A percentile compares a stretch with the other conserved stretches of the same genome.
phyloP scores from a whole-genome alignment of 2,797 vertebrate genomes.

The Sparus aurata region DNA sequence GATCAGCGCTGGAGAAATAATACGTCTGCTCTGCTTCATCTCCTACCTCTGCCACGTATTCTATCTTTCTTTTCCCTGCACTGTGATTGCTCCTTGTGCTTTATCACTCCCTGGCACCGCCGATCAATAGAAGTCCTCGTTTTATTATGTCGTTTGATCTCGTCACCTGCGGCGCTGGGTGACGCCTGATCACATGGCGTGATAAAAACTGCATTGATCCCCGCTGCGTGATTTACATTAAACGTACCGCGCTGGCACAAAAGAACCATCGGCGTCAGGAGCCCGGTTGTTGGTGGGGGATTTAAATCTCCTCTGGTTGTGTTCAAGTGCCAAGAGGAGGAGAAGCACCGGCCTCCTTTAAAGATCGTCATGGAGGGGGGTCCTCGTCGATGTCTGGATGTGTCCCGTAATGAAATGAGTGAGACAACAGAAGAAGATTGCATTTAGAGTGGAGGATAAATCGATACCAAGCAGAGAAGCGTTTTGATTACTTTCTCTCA shows the following conservation, averaged over 20 bases:
- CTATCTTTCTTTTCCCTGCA: conserved; percentile 37
- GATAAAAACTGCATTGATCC: conserved; percentile 77
- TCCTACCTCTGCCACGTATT: conserved; percentile 40
- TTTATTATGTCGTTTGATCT: conserved; percentile 85
- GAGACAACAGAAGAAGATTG: conserved; percentile 62
- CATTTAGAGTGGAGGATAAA: conserved; percentile 58
- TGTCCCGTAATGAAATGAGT: conserved; percentile 71
- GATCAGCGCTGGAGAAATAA: conserved; percentile 59
- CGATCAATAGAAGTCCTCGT: conserved; percentile 74
- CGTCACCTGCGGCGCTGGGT: conserved; percentile 69
- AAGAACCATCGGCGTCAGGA: conserved; percentile 1
- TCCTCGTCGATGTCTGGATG: conserved; percentile 57
- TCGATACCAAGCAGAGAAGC: conserved; percentile 51
- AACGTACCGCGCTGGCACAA: conserved; percentile 5
- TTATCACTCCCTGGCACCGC: conserved; percentile 68
- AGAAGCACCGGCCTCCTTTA: conserved; percentile 36
- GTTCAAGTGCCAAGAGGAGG: conserved; percentile 28
- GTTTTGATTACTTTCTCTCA: conserved; percentile 63
- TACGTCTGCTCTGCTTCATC: conserved; percentile 43
- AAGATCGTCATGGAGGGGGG: conserved; percentile 40
- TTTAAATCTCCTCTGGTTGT: conserved; percentile 41
- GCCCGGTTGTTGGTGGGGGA: conserved; percentile 45
- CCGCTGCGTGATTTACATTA: conserved; percentile 65
- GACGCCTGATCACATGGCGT: conserved; percentile 78
- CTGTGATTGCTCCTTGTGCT: conserved; percentile 66